Evolutionary conservation across 2,888 invertebrate species (phyloP).

Genomic region (Dynastes tityus): DNA sequence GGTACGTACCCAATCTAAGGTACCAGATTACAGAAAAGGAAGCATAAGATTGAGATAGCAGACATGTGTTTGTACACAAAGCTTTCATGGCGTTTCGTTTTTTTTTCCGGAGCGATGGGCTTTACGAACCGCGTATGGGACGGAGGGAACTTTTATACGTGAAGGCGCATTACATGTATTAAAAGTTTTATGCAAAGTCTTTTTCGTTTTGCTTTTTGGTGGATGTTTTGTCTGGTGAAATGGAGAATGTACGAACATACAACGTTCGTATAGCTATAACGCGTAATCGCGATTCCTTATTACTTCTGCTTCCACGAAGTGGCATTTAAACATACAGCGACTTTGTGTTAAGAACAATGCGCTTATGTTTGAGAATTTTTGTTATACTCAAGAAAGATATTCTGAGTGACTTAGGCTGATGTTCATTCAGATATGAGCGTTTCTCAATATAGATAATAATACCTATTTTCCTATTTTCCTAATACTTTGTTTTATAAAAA

Average conservation of each 20-base stretch:
- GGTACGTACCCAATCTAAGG: constrained; percentile 37
- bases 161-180: constrained; percentile 59
- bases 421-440: not conserved
- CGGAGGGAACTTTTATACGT: constrained; percentile 53
- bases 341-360: constrained; percentile 7
- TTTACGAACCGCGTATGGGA: constrained; percentile 25
- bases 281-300: constrained; percentile 8
- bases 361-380: not conserved
- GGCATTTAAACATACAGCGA: constrained; percentile 11
- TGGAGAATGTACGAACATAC: not conserved
- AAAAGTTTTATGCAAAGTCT: constrained; percentile 57
- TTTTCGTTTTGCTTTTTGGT: constrained; percentile 53
- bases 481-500: too few relatives aligned
- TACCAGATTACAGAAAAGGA: constrained; percentile 25
- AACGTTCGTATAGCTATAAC: not conserved
- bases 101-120: constrained; percentile 37
- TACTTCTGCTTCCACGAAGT: constrained; percentile 29
- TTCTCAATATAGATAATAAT: too few relatives aligned
- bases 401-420: not conserved
- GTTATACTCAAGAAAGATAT: not conserved
- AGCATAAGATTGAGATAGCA: constrained; percentile 23
- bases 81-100: constrained; percentile 34
- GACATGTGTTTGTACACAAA: constrained; percentile 31
- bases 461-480: too few relatives aligned
- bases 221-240: constrained; percentile 20